phyloP scores from a whole-genome alignment of 2,113 vertebrate genomes.

The Ginglymostoma cirratum region DNA sequence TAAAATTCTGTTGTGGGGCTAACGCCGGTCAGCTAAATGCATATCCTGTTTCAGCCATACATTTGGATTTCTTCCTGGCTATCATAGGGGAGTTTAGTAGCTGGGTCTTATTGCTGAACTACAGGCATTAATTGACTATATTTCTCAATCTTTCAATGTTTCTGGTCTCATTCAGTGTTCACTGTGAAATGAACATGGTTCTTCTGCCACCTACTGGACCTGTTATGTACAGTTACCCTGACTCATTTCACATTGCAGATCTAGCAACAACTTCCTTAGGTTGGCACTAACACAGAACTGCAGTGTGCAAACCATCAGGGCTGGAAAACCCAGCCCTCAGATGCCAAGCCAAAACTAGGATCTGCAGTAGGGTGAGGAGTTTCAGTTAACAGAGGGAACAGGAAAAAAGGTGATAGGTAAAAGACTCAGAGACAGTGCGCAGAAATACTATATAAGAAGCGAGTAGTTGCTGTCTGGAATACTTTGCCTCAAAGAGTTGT shows the following conservation, averaged over 20 bases:
- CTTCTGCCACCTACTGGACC: not conserved
- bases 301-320: not conserved
- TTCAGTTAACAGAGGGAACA: not conserved
- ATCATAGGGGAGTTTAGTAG: not conserved
- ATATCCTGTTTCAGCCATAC: not conserved
- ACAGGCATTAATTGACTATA: not conserved
- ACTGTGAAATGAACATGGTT: not conserved
- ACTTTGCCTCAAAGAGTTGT: not conserved
- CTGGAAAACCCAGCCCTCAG: not conserved
- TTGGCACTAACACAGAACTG: not conserved
- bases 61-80: not conserved
- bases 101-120: not conserved
- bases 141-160: not conserved
- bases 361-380: not conserved
- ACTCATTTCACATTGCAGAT: not conserved
- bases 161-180: not conserved
- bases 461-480: too few species aligned
- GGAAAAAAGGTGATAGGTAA: not conserved
- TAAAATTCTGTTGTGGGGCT: not conserved
- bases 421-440: not conserved
- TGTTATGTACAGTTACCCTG: not conserved
- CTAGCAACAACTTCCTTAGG: not conserved
- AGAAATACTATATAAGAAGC: not conserved
- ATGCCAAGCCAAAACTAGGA: not conserved
- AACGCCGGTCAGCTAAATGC: not conserved